Evolutionary conservation across 2,113 vertebrate genomes (phyloP), one percentile per base, ranked within the genome.

Genomic region (Leucoraja erinaceus): DNA sequence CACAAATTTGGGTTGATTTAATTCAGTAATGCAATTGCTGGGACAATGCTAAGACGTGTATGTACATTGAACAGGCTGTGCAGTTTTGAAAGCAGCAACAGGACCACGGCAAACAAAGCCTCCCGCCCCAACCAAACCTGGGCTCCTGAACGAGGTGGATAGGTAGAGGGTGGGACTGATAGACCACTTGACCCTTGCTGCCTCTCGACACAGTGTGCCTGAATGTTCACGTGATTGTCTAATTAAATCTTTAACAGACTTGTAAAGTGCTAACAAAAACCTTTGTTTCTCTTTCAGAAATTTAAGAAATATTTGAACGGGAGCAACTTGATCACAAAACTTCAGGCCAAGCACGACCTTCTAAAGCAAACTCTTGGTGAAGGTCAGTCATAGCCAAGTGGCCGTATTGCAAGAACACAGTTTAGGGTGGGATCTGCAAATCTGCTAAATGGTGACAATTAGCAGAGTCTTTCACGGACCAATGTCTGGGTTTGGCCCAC

Each of bases 271-370:
- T 54, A 47, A 91, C 70, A 25, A 38, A 10, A 54, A 33, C 9
- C 63, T 16, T 94, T 93, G 94, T 94, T 93, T 93, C 86, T 68
- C 74, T 76, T 93, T 10, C 96, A 99, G 99, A 99, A 99, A 96
- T 99, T 99, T 94, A 99, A 99, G 93, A 98, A 99, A 93, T 99
- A 97, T 94, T 96, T 99, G 95, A 99, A 99, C 54, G 98, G 99
- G 94, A 99, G 98, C 94, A 99, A 99, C 95, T 98, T 99, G 88
- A 99, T 99, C 95, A 97, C 98, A 0, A 99, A 99, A 95, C 97
- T 99, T 20, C 98, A 99, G 95, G 99, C 99, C 94, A 99, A 99
- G 94, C 99, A 99, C 0, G 99, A 99, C 95, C 96, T 99, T 93
- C 96, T 99, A 95, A 99, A 99, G 96, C 98, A 99, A 95, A 98